These are phyloP conservation scores for Schizotus pectinicornis DNA, from an alignment of 2,888 invertebrate genomes.

Conservation along the genomic window DNA sequence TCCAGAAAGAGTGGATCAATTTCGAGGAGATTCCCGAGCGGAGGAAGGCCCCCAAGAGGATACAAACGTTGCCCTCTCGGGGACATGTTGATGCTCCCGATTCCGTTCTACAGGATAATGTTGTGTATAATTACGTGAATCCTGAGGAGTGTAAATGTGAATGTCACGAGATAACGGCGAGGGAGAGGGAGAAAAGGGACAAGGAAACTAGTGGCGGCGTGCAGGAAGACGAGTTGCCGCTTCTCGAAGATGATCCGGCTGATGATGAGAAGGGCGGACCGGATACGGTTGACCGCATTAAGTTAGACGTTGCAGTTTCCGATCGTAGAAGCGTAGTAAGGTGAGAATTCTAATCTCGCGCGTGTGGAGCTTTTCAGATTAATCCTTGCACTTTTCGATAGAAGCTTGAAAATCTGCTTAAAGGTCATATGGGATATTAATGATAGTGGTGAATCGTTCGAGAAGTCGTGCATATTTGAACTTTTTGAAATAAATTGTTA, in stretches of 20 bases:
- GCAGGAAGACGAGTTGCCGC: slow-evolving; percentile 61
- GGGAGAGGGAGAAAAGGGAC: slow-evolving; percentile 47
- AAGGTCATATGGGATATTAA: no score
- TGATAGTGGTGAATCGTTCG: no score
- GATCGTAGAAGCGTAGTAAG: slow-evolving; percentile 57
- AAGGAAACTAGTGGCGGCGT: slow-evolving; percentile 28
- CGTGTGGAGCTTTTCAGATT: not conserved
- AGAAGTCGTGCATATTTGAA: no score
- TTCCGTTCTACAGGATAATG: slow-evolving; percentile 55
- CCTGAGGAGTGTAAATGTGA: slow-evolving; percentile 89
- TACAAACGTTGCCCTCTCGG: slow-evolving; percentile 77
- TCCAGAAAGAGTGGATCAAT: slow-evolving; percentile 77
- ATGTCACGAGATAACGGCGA: slow-evolving; percentile 69
- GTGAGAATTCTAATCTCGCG: slow-evolving; percentile 37
- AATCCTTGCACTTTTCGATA: no score
- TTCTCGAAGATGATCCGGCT: slow-evolving; percentile 58
- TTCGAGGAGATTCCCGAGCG: slow-evolving; percentile 87
- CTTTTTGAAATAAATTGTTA: no score
- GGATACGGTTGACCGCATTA: slow-evolving; percentile 48
- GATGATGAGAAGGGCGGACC: slow-evolving; percentile 48
- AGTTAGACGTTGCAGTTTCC: slow-evolving; percentile 46
- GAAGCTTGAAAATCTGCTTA: no score
- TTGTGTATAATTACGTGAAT: slow-evolving; percentile 80
- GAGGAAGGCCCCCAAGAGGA: slow-evolving; percentile 80
- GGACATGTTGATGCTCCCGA: slow-evolving; percentile 58